Conservation (phyloP, 2,888 invertebrate genomes). For the Synanthedon vespiformis region DNA sequence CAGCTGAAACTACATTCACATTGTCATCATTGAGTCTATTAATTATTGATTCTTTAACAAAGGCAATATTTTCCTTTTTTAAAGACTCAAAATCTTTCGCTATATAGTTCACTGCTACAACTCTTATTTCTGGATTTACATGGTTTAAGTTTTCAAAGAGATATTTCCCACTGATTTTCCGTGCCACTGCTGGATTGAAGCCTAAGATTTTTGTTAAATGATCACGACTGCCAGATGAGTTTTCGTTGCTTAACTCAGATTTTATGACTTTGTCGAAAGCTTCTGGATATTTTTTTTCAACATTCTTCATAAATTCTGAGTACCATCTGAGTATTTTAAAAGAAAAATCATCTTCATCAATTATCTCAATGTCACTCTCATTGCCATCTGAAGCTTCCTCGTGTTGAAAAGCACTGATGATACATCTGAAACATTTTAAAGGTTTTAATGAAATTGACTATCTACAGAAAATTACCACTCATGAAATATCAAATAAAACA, state of each 20-base stretch:
- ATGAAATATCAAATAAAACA: background rate
- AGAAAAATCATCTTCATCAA: conserved; percentile 41
- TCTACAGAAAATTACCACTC: background rate
- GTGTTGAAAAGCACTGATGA: conserved; percentile 43
- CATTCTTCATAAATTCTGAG: conserved; percentile 62
- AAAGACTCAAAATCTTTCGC: conserved; percentile 62
- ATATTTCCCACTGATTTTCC: conserved; percentile 60
- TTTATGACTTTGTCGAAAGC: conserved; percentile 78
- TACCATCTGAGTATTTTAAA: conserved; percentile 64
- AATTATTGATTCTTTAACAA: conserved; percentile 73
- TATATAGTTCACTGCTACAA: conserved; percentile 75
- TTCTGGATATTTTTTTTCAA: conserved; percentile 79
- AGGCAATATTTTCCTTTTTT: conserved; percentile 65
- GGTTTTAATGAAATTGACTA: background rate
- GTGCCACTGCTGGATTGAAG: conserved; percentile 68
- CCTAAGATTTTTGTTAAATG: conserved; percentile 58
- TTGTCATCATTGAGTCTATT: conserved; percentile 78
- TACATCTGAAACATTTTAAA: conserved; percentile 39
- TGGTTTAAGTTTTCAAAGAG: conserved; percentile 81
- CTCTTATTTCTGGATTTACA: conserved; percentile 73
- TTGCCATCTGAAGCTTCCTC: conserved; percentile 23
- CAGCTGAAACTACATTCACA: conserved; percentile 69
- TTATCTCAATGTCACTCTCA: conserved; percentile 58
- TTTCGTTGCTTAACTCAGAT: conserved; percentile 53
- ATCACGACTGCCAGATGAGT: conserved; percentile 27